These are phyloP conservation scores for Semicossyphus pulcher DNA, from an alignment of 2,113 vertebrate genomes.

Conservation along the genomic window DNA sequence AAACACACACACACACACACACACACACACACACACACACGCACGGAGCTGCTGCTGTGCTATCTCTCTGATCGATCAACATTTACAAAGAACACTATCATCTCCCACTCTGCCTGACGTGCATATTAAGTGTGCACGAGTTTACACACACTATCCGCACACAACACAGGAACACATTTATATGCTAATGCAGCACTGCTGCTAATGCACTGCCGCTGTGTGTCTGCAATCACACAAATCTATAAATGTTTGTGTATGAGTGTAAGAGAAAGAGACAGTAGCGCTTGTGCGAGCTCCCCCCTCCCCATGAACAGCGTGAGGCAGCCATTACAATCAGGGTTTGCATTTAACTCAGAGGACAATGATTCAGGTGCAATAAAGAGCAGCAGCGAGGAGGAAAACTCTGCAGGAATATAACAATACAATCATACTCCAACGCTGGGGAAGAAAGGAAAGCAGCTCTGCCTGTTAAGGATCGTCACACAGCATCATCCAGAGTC, in stretches of 20 bases:
- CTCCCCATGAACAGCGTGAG: conserved; percentile 35
- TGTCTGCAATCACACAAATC: conserved; percentile 14
- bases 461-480: conserved; percentile 1
- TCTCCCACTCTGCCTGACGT: conserved; percentile 36
- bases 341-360: conserved; percentile 47
- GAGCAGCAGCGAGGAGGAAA: conserved; percentile 24
- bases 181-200: conserved; percentile 52
- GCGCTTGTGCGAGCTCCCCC: conserved; percentile 5
- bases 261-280: conserved; percentile 1
- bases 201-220: conserved; percentile 34
- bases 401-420: conserved; percentile 35
- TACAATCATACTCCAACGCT: conserved; percentile 27
- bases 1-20: too few species aligned
- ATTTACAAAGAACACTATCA: conserved; percentile 46
- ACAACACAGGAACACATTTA: conserved; percentile 55
- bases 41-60: background rate
- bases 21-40: too few species aligned
- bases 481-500: background rate
- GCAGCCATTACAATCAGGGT: conserved; percentile 57
- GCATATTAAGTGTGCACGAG: conserved; percentile 31
- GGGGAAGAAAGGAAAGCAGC: background rate
- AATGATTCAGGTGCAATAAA: conserved; percentile 47
- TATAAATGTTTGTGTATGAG: background rate
- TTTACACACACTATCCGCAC: conserved; percentile 15
- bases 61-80: conserved; percentile 37